Percentiles rank a stretch among this genome's conserved stretches.
Conservation (phyloP, 1,140 invertebrate genomes). For the Ips nitidus region DNA sequence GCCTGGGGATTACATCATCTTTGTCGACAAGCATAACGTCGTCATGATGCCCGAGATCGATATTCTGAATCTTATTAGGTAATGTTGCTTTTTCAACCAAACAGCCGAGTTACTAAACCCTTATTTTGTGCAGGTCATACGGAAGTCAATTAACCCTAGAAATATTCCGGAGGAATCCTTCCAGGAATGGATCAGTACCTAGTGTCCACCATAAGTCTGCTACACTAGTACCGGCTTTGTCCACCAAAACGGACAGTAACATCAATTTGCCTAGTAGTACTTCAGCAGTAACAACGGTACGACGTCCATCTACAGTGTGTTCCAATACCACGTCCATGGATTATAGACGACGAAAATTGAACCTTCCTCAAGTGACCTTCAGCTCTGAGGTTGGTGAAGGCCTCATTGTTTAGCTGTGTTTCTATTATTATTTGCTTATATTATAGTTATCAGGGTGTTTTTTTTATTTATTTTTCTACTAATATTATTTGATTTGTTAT, state of each 20-base stretch:
- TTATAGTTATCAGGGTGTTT: conserved; percentile 16
- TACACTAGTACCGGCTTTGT: conserved; percentile 36
- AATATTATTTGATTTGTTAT: conserved; percentile 32
- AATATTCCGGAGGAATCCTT: conserved; percentile 68
- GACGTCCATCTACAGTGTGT: conserved; percentile 59
- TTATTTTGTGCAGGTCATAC: conserved; percentile 57
- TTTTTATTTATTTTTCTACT: conserved; percentile 39
- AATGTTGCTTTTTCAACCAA: conserved; percentile 46
- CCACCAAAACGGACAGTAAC: conserved; percentile 49
- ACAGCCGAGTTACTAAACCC: background rate
- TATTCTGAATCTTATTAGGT: conserved; percentile 79
- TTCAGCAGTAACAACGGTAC: conserved; percentile 39
- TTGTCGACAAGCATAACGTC: conserved; percentile 82
- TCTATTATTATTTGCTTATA: conserved; percentile 10
- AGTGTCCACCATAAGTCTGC: conserved; percentile 46
- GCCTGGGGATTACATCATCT: conserved; percentile 84
- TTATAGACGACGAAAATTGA: conserved; percentile 61
- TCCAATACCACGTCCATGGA: conserved; percentile 58
- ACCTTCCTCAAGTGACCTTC: conserved; percentile 79
- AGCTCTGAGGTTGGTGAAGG: conserved; percentile 81
- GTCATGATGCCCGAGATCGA: conserved; percentile 79
- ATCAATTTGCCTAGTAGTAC: conserved; percentile 50
- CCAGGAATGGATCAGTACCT: conserved; percentile 52
- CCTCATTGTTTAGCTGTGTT: conserved; percentile 58
- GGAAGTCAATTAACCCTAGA: conserved; percentile 73